Percentiles rank a stretch among this genome's conserved stretches.
Evolutionary conservation across 2,797 vertebrate genomes (phyloP).

Genomic region (Picus viridis): DNA sequence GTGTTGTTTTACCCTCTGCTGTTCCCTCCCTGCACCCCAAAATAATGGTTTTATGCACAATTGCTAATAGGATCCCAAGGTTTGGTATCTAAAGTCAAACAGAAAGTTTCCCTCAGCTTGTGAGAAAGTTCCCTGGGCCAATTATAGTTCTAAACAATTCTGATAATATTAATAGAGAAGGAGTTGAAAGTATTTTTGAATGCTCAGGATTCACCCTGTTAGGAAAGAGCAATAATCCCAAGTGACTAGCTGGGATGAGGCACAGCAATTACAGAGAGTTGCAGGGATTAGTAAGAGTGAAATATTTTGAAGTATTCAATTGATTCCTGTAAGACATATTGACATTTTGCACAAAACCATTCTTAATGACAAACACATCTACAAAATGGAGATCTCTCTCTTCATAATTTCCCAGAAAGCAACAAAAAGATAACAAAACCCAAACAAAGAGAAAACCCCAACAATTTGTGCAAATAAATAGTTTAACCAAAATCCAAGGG

Average conservation of each 20-base stretch:
- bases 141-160: not conserved
- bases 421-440: not conserved
- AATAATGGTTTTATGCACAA: not conserved
- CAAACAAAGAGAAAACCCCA: too few species aligned
- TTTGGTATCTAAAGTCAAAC: not conserved
- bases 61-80: not conserved
- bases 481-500: not conserved
- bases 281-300: conserved; percentile 38
- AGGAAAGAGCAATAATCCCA: conserved; percentile 34
- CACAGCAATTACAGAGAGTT: conserved; percentile 1
- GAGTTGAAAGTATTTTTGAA: not conserved
- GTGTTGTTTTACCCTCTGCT: not conserved
- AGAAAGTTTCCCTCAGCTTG: not conserved
- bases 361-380: not conserved
- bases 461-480: not conserved
- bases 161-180: not conserved
- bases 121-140: not conserved
- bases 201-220: not conserved
- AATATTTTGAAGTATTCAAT: conserved; percentile 14
- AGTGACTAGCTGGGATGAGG: conserved; percentile 36
- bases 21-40: not conserved
- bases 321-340: not conserved
- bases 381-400: not conserved
- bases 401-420: not conserved
- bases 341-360: not conserved